Conservation (phyloP, 2,113 vertebrate species). For the Oophaga pumilio region DNA sequence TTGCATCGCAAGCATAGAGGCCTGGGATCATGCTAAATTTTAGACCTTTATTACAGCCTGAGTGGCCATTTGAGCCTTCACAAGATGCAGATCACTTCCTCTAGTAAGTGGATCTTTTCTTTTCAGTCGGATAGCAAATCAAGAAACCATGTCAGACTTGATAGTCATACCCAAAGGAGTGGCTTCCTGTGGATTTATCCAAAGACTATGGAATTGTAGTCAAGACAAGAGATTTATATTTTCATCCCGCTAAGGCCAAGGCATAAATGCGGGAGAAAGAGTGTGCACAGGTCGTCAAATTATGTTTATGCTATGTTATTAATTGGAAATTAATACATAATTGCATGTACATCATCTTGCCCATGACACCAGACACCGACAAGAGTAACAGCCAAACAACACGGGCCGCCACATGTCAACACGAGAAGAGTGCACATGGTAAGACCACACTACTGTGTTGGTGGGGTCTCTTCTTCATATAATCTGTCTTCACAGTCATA, state of each 20-base stretch:
- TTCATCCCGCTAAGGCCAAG: not conserved
- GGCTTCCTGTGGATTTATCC: not conserved
- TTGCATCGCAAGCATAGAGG: not conserved
- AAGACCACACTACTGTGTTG: not conserved
- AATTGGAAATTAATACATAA: not conserved
- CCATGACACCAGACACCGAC: not conserved
- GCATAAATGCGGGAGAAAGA: not conserved
- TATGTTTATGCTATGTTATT: not conserved
- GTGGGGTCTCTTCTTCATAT: conserved; percentile 38
- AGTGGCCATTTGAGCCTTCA: too few species aligned
- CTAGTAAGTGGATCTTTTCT: not conserved
- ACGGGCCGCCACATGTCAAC: not conserved
- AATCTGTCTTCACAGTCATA: conserved; percentile 29
- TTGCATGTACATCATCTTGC: not conserved
- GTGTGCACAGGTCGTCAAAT: not conserved
- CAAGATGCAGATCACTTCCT: too few species aligned
- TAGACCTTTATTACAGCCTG: too few species aligned
- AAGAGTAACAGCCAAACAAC: not conserved
- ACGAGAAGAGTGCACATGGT: not conserved
- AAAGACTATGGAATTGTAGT: not conserved
- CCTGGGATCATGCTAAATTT: too few species aligned
- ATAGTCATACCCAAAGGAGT: too few species aligned
- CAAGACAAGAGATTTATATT: not conserved
- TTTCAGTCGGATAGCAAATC: not conserved
- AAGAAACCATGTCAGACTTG: not conserved